A percentile compares a stretch with the other conserved stretches of the same genome.
Conservation (phyloP, 2,888 invertebrate genomes). For the Brassicogethes aeneus region DNA sequence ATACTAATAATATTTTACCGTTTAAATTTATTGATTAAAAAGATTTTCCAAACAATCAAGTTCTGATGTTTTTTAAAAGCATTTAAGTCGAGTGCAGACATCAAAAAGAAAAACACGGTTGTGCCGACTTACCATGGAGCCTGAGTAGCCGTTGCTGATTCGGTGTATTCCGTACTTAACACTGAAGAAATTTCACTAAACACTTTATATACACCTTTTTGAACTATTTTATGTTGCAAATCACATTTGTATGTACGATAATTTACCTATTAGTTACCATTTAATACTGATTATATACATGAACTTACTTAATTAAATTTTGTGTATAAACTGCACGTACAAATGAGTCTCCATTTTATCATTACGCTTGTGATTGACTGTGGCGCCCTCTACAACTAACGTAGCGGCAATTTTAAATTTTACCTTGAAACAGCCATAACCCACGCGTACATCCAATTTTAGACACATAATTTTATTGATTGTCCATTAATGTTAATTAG, state of each 20-base stretch:
- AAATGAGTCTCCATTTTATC: conserved; percentile 43
- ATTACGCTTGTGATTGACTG: conserved; percentile 39
- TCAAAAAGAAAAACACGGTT: conserved; percentile 24
- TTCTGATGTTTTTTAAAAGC: too few relatives aligned
- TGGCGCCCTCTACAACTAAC: conserved; percentile 23
- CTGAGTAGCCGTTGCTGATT: conserved; percentile 8
- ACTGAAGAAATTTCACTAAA: conserved; percentile 21
- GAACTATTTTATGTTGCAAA: conserved; percentile 19
- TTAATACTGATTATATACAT: conserved; percentile 28
- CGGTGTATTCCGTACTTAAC: conserved; percentile 9
- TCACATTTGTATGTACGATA: conserved; percentile 23
- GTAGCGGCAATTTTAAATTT: conserved; percentile 14
- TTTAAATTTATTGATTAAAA: too few relatives aligned
- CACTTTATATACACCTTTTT: conserved; percentile 19
- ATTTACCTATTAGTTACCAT: conserved; percentile 24
- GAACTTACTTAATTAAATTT: conserved; percentile 35
- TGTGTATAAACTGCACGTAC: conserved; percentile 40
- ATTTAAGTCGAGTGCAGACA: too few relatives aligned
- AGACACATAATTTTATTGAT: conserved; percentile 2
- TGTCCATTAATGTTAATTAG: too few relatives aligned
- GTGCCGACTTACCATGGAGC: conserved; percentile 40
- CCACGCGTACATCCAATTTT: conserved; percentile 1
- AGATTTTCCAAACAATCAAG: too few relatives aligned
- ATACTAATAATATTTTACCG: too few relatives aligned
- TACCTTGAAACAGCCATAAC: not conserved